Evolutionary conservation across 2,888 invertebrate genomes (phyloP).

Genomic region (Eristalis pertinax): DNA sequence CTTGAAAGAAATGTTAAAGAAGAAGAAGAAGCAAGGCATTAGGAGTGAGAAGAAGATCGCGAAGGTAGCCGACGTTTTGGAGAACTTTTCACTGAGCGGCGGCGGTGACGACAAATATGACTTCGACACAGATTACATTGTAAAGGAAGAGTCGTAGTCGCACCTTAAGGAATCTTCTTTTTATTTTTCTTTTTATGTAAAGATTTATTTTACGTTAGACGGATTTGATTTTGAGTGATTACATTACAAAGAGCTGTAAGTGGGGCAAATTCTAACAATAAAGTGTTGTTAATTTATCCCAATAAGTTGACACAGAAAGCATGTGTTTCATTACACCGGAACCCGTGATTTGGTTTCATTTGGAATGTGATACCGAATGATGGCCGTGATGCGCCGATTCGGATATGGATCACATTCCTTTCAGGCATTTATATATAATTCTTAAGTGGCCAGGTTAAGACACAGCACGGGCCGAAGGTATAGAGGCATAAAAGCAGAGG

Average conservation of each 20-base stretch:
- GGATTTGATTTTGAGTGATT: not conserved
- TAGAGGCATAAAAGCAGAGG: too few relatives aligned
- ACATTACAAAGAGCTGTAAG: not conserved
- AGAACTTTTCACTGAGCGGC: conserved; percentile 81
- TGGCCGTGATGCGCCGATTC: too few relatives aligned
- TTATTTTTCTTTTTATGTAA: not conserved
- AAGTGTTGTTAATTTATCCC: not conserved
- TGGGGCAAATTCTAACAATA: not conserved
- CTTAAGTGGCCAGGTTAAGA: too few relatives aligned
- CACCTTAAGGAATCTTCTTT: not conserved
- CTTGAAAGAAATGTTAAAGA: conserved; percentile 83
- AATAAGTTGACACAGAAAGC: not conserved
- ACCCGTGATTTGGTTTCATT: too few relatives aligned
- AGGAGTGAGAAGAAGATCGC: conserved; percentile 85
- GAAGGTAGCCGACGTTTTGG: conserved; percentile 85
- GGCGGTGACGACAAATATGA: conserved; percentile 77
- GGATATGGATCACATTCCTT: too few relatives aligned
- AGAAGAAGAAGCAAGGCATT: conserved; percentile 83
- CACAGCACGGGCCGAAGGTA: too few relatives aligned
- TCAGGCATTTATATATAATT: too few relatives aligned
- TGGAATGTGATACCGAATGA: too few relatives aligned
- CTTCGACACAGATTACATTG: conserved; percentile 78
- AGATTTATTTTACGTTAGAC: not conserved
- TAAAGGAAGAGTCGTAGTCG: conserved; percentile 73
- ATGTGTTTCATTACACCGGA: not conserved